phyloP scores from a whole-genome alignment of 1,140 invertebrate genomes.

The Ladona fulva region DNA sequence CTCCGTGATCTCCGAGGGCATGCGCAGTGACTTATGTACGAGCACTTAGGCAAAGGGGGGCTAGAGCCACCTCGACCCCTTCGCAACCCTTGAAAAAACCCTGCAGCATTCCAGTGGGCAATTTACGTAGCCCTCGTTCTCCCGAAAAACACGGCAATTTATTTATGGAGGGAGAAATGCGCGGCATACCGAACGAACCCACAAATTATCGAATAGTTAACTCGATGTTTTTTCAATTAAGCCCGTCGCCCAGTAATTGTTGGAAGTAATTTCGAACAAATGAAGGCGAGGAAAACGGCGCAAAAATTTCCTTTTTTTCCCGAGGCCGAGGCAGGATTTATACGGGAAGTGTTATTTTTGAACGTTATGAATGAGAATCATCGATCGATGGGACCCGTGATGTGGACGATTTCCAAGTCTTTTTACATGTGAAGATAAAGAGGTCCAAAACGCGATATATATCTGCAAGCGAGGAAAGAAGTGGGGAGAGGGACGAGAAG shows the following conservation, averaged over 20 bases:
- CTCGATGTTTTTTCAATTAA: background rate
- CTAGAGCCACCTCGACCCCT: background rate
- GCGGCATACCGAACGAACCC: background rate
- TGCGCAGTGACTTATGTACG: background rate
- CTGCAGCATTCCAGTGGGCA: background rate
- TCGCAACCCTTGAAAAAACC: background rate
- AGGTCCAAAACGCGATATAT: too few species aligned
- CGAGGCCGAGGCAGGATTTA: too few species aligned
- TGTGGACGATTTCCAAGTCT: too few species aligned
- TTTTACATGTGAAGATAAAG: too few species aligned
- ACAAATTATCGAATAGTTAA: background rate
- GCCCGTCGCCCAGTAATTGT: background rate
- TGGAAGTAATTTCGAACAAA: background rate
- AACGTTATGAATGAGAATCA: too few species aligned
- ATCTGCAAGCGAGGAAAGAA: too few species aligned
- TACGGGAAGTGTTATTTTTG: too few species aligned
- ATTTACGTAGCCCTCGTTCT: too few species aligned
- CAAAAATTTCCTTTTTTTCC: too few species aligned
- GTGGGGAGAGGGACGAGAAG: too few species aligned
- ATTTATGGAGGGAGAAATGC: background rate
- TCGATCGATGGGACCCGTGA: too few species aligned
- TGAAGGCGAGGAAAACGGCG: too few species aligned
- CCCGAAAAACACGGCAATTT: background rate
- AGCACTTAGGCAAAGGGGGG: background rate
- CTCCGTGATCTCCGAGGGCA: background rate